phyloP scores from a whole-genome alignment of 2,888 invertebrate species.

The Sialis lutaria region DNA sequence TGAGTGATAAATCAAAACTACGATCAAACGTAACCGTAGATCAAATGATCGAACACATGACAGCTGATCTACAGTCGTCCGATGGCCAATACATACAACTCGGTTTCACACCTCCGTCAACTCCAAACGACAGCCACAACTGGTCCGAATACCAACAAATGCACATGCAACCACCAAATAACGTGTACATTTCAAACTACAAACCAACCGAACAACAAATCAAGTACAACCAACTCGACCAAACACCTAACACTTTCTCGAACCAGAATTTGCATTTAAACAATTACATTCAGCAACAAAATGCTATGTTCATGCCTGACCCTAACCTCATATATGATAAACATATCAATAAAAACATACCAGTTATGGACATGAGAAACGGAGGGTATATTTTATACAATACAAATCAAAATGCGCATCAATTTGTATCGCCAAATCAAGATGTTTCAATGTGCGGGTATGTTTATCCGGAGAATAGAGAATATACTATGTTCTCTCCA shows the following conservation, averaged over 20 bases:
- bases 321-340: conserved; percentile 3
- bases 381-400: conserved; percentile 6
- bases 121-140: conserved; percentile 13
- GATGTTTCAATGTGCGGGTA: conserved; percentile 5
- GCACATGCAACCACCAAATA: conserved; percentile 12
- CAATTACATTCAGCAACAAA: conserved; percentile 6
- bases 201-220: conserved; percentile 2
- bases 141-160: conserved; percentile 20
- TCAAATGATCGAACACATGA: conserved; percentile 40
- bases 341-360: conserved; percentile 2
- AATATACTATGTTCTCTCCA: not conserved
- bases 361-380: conserved; percentile 1
- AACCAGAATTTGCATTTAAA: conserved; percentile 3
- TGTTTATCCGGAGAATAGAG: conserved; percentile 7
- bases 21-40: conserved; percentile 26
- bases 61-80: conserved; percentile 34
- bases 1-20: conserved; percentile 20
- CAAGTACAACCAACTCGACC: conserved; percentile 1
- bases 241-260: conserved; percentile 1
- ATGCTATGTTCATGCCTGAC: conserved; percentile 7
- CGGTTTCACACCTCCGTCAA: conserved; percentile 26
- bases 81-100: conserved; percentile 37
- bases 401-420: conserved; percentile 4
- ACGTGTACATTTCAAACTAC: conserved; percentile 10
- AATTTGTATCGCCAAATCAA: conserved; percentile 6